Evolutionary conservation across 2,797 vertebrate species (phyloP).

Genomic region (Poecilia wingei): DNA sequence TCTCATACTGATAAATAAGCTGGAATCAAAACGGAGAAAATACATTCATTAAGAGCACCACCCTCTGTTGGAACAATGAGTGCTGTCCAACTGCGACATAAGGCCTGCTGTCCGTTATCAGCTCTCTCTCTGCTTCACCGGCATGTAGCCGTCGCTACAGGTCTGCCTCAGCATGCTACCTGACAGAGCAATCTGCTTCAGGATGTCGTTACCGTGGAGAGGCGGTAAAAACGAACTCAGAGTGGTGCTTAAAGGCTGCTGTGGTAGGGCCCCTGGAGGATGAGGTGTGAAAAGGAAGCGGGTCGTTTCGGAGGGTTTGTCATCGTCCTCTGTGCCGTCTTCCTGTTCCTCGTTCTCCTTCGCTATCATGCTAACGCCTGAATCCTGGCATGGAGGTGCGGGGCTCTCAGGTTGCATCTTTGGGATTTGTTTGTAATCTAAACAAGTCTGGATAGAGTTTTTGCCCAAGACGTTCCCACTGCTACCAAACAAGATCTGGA

Average conservation of each 20-base stretch:
- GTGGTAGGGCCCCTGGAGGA: not conserved
- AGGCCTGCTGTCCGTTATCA: not conserved
- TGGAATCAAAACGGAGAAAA: not conserved
- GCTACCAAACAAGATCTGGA: slow-evolving; percentile 31
- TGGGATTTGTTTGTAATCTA: slow-evolving; percentile 48
- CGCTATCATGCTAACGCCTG: slow-evolving; percentile 32
- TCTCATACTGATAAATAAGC: not conserved
- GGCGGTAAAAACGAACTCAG: not conserved
- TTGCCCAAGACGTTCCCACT: slow-evolving; percentile 1
- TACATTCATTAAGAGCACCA: not conserved
- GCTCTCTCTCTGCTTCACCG: not conserved
- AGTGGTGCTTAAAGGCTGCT: not conserved
- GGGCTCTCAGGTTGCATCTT: not conserved
- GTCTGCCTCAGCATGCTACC: not conserved
- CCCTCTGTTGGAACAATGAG: too few species aligned
- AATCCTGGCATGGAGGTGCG: slow-evolving; percentile 55
- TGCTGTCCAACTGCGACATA: not conserved
- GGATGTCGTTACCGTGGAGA: slow-evolving; percentile 1
- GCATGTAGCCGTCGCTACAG: slow-evolving; percentile 2
- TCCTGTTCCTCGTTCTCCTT: slow-evolving; percentile 59
- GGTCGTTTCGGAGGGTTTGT: slow-evolving; percentile 22
- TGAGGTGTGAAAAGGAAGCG: slow-evolving; percentile 23
- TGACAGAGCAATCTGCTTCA: slow-evolving; percentile 6
- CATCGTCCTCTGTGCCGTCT: slow-evolving; percentile 39
- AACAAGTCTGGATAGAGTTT: slow-evolving; percentile 52